These are phyloP conservation scores for Tetrao urogallus DNA, from an alignment of 2,113 vertebrate species.

Conservation along the genomic window DNA sequence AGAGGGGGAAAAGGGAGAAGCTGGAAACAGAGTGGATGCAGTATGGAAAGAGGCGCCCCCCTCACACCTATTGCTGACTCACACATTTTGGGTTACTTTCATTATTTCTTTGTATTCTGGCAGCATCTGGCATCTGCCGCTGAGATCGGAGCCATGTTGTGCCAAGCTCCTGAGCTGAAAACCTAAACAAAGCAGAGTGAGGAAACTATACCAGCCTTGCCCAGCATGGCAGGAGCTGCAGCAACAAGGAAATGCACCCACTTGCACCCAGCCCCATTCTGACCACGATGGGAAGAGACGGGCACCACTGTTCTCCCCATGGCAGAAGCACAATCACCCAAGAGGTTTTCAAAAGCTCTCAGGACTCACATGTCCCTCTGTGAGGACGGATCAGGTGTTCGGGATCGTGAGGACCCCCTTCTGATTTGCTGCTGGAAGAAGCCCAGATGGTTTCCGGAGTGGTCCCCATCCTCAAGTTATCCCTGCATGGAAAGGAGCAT, in stretches of 20 bases:
- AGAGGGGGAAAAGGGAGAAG: neutral
- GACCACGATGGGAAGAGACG: fast-evolving
- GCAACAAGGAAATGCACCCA: neutral
- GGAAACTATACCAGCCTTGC: neutral
- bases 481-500: neutral
- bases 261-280: neutral
- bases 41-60: slow-evolving; percentile 1
- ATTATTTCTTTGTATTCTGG: slow-evolving; percentile 35
- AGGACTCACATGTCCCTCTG: neutral
- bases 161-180: slow-evolving; percentile 48
- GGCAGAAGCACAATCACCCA: neutral
- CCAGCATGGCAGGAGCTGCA: neutral
- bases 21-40: neutral
- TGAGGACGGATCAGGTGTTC: neutral
- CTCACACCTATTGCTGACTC: slow-evolving; percentile 63
- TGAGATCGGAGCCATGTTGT: slow-evolving; percentile 30
- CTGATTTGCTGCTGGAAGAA: neutral
- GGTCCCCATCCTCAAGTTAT: fast-evolving
- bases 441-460: neutral
- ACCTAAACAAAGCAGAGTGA: neutral
- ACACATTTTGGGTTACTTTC: slow-evolving; percentile 19
- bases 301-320: fast-evolving
- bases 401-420: neutral
- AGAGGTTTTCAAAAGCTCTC: neutral
- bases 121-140: slow-evolving; percentile 59